Evolutionary conservation across 1,140 invertebrate species (phyloP), one percentile per base, ranked within the genome.

Genomic region (Rhopalosiphum padi): DNA sequence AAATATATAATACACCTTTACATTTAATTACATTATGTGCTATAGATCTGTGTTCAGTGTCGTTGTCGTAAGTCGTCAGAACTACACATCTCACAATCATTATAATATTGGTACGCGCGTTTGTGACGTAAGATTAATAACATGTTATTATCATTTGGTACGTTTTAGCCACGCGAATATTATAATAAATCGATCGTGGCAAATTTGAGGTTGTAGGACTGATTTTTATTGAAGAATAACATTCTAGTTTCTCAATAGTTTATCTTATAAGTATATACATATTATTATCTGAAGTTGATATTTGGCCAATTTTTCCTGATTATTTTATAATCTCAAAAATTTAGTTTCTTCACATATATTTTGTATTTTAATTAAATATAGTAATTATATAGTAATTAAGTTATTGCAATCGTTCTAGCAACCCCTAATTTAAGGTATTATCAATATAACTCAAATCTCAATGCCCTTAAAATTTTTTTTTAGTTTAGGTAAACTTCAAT

Each of bases 101-200:
- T 77, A n/a, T n/a, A 0, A 68, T 68, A 30, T 60, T 9, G 11
- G 30, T n/a, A n/a, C n/a, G 5, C 60, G 15, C 60, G 60, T 77
- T 77, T 77, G n/a, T 86, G 85, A 30, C 43, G 41, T 25, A 86
- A 86, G 43, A 86, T 86, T 86, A 86, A 86, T 86, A 43, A 46
- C 41, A 86, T 86, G 25, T 46, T 86, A 77, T 77, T 86, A 43
- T 43, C 83, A 43, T 85, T 41, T 86, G 25, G 60, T 6, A 30
- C 25, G 30, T 7, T 68, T 30, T 37, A 22, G 22, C 8, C 8
- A 25, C 23, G 8, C 85, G 15, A 25, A 15, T 7, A 46, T n/a
- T 18, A 51, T 48, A 35, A 48, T 51, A 86, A 46, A 46, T 53
- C n/a, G 21, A 35, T 53, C 48, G 88, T 55, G 88, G 30, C 51